A percentile compares a stretch with the other conserved stretches of the same genome.
Evolutionary conservation across 2,888 invertebrate species (phyloP).

Genomic region (Sesia apiformis): DNA sequence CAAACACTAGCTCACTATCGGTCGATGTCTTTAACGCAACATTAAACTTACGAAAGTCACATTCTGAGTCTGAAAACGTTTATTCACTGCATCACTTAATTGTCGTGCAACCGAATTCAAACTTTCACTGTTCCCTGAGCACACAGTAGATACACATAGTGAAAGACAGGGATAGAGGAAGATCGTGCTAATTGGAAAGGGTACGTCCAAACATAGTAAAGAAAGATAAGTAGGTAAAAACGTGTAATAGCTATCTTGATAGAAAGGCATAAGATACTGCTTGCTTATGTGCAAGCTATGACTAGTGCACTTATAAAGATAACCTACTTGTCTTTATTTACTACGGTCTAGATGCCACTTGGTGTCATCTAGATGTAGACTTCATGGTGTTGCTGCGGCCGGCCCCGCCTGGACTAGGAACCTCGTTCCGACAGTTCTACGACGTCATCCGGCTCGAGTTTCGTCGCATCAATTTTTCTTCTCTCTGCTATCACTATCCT

Average conservation of each 20-base stretch:
- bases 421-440: slow-evolving; percentile 60
- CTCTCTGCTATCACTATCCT: slow-evolving; percentile 77
- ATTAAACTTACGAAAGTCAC: slow-evolving; percentile 10
- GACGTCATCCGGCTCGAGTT: slow-evolving; percentile 44
- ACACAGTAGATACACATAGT: slow-evolving; percentile 20
- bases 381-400: slow-evolving; percentile 69
- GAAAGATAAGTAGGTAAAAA: too few species aligned
- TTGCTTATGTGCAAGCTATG: too few species aligned
- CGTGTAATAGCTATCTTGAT: not conserved
- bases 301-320: too few species aligned
- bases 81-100: slow-evolving; percentile 28
- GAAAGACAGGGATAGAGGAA: slow-evolving; percentile 17
- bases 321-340: too few species aligned
- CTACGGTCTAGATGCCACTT: slow-evolving; percentile 10
- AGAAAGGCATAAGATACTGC: not conserved
- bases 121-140: slow-evolving; percentile 39
- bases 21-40: slow-evolving; percentile 3
- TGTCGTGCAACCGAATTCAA: slow-evolving; percentile 58
- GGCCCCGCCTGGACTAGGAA: slow-evolving; percentile 71
- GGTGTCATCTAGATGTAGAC: slow-evolving; percentile 57
- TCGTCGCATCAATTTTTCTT: slow-evolving; percentile 69
- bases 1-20: slow-evolving; percentile 15
- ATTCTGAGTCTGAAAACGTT: slow-evolving; percentile 13
- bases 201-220: not conserved
- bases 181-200: not conserved